Evolutionary conservation across 2,113 vertebrate species (phyloP), one percentile per base, ranked within the genome.

Genomic region (Lethenteron camtschaticum): DNA sequence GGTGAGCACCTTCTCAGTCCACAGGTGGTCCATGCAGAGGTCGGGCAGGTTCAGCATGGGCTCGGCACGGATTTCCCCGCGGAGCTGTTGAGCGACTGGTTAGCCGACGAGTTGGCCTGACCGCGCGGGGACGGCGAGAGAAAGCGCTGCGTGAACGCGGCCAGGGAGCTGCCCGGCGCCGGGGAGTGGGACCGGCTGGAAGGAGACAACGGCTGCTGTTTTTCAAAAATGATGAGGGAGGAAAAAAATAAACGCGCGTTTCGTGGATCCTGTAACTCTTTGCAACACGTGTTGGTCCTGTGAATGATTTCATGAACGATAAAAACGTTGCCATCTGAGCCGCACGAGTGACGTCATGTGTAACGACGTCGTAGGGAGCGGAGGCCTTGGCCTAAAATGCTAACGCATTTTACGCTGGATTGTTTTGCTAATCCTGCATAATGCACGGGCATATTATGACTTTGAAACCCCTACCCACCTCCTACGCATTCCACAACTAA

Each of bases 1-100:
- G 73, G 74, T 82, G 18, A 80, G 72, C 20, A 81, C 10, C 0
- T 82, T 72, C 75, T 97, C 92, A 69, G 86, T 89, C 92, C 94
- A 99, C 57, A 97, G 81, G 73, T 95, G 90, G 71, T 97, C 92
- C 70, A 97, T 84, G 75, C 92, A 97, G 57, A 99, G 85, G 74
- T 96, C 85, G 0, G 94, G 94, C 73, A 88, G 70, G 57, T 96
- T 95, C 1, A 89, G 90, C 71, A 95, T 87, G 1, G 85, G 85
- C 77, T 96, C 90, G 0, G 87, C 5, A 78, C 41, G 1, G 85
- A 84, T 41, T 90, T 87, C 0, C 81, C 88, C 58, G 79, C 74
- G 10, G 81, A 77, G 71, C 83, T 89, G 74, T 80, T 88, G 2
- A 85, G 87, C 3, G 90, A 95, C 9, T 85, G 81, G 72, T 72